Percentiles rank a stretch among this genome's conserved stretches.
phyloP scores from a whole-genome alignment of 2,888 invertebrate genomes.

The Zygogramma bicolorata region DNA sequence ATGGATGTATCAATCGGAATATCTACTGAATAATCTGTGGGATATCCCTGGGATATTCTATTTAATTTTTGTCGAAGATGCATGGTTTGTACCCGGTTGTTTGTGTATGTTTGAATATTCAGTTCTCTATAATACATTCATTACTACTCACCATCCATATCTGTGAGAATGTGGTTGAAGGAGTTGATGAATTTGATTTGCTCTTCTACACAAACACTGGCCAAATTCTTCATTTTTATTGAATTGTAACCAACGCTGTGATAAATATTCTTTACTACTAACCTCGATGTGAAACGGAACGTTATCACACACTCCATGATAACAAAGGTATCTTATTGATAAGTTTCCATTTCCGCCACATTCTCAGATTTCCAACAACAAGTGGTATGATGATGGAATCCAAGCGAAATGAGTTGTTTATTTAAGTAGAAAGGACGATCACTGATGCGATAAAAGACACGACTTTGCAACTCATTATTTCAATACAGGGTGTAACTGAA shows the following conservation, averaged over 20 bases:
- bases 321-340: not conserved
- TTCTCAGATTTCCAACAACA: not conserved
- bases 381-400: not conserved
- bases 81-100: not conserved
- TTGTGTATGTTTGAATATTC: not conserved
- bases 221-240: slow-evolving; percentile 38
- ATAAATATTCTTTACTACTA: not conserved
- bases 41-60: too few relatives aligned
- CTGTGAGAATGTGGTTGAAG: slow-evolving; percentile 43
- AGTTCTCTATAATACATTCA: not conserved
- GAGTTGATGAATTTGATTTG: slow-evolving; percentile 45
- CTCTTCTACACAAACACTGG: slow-evolving; percentile 34
- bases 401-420: not conserved
- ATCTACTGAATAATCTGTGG: too few relatives aligned
- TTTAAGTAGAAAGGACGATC: too few relatives aligned
- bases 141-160: slow-evolving; percentile 31
- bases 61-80: too few relatives aligned
- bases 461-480: not conserved
- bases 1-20: too few relatives aligned
- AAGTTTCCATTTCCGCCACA: not conserved
- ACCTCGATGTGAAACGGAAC: not conserved
- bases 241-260: not conserved
- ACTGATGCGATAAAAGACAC: too few relatives aligned
- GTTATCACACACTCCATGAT: not conserved
- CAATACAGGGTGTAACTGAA: too few relatives aligned